Evolutionary conservation across 2,797 vertebrate genomes (phyloP).

Genomic region (Enteromius anoplus): DNA sequence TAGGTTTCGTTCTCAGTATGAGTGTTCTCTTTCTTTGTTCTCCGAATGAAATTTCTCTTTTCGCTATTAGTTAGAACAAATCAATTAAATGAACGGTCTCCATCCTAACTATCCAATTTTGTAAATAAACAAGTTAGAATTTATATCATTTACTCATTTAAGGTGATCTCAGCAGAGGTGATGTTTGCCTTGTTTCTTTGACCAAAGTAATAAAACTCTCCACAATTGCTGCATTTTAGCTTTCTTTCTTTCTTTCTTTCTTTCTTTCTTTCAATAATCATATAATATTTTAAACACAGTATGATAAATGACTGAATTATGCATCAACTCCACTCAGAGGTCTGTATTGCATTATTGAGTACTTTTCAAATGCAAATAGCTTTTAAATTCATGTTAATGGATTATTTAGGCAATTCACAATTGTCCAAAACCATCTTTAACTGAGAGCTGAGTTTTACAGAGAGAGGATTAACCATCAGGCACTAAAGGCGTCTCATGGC

Average conservation of each 20-base stretch:
- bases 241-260: background rate
- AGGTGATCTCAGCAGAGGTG: background rate
- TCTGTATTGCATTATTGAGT: background rate
- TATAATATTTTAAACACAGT: background rate
- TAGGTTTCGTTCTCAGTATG: background rate
- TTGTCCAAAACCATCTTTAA: background rate
- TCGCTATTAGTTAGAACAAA: constrained; percentile 1
- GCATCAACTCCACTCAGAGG: background rate
- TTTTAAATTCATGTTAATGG: background rate
- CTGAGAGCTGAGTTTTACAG: background rate
- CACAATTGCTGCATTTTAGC: background rate
- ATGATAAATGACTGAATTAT: background rate
- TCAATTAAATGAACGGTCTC: background rate
- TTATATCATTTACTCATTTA: background rate
- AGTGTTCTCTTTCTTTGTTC: background rate
- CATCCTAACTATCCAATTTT: background rate
- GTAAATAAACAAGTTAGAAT: background rate
- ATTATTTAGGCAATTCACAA: background rate
- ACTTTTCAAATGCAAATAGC: background rate
- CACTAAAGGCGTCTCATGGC: background rate
- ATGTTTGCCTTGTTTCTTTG: constrained; percentile 2
- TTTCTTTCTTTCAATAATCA: background rate
- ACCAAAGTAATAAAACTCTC: no score
- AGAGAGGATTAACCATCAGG: background rate
- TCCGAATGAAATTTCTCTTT: background rate